phyloP scores from a whole-genome alignment of 2,797 vertebrate species.

The Sebastes nivosus region DNA sequence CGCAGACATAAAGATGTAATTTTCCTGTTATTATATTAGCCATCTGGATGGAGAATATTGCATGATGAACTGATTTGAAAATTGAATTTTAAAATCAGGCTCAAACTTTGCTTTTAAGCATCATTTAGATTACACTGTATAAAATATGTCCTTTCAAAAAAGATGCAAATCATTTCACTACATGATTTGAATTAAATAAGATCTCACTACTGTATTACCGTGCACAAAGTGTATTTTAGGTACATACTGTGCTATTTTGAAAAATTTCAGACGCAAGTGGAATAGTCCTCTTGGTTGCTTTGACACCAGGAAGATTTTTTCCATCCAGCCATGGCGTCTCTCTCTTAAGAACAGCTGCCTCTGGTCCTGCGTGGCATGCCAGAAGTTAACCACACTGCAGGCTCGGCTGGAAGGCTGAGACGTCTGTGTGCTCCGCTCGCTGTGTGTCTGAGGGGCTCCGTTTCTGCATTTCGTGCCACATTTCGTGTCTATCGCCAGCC shows the following conservation, averaged over 20 bases:
- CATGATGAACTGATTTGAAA: conserved; percentile 30
- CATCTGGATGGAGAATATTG: conserved; percentile 47
- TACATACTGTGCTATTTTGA: conserved; percentile 1
- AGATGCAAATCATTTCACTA: background rate
- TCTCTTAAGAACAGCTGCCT: conserved; percentile 72
- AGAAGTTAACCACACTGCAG: conserved; percentile 70
- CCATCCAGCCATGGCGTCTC: conserved; percentile 50
- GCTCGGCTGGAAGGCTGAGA: conserved; percentile 64
- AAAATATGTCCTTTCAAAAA: conserved; percentile 1
- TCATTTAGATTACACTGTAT: background rate
- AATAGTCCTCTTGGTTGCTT: conserved; percentile 21
- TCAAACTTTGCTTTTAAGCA: conserved; percentile 3
- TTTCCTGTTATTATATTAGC: conserved; percentile 59
- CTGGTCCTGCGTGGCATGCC: conserved; percentile 68
- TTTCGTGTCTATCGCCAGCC: conserved; percentile 83
- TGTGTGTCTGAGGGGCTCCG: conserved; percentile 61
- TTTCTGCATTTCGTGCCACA: conserved; percentile 81
- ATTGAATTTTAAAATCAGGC: background rate
- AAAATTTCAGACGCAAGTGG: background rate
- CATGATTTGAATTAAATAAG: background rate
- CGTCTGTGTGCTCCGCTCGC: conserved; percentile 52
- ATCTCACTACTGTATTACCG: background rate
- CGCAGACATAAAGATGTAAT: conserved; percentile 76
- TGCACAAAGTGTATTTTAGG: background rate
- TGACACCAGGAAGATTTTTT: conserved; percentile 53